Percentiles rank a stretch among this genome's conserved stretches.
Evolutionary conservation across 2,113 vertebrate species (phyloP).

Genomic region (Oceanodroma tethys): DNA sequence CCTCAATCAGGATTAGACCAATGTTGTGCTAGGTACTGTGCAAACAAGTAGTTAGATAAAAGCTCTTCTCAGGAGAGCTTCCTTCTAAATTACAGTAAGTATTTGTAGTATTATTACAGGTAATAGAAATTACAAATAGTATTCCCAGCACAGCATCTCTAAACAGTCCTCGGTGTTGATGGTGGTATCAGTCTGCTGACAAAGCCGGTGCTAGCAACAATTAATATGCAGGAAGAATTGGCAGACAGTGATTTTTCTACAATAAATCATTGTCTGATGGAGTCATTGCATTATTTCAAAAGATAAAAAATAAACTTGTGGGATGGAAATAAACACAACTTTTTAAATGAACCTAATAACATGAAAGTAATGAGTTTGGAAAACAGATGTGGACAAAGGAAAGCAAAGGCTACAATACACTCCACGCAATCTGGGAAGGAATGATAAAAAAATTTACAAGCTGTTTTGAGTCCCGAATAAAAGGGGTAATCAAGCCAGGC

Average conservation of each 20-base stretch:
- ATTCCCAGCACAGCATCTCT: not conserved
- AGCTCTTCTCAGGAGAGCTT: not conserved
- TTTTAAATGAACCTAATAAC: conserved; percentile 70
- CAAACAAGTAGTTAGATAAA: not conserved
- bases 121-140: not conserved
- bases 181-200: not conserved
- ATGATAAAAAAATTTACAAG: conserved; percentile 81
- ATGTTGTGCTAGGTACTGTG: not conserved
- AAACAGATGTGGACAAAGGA: conserved; percentile 78
- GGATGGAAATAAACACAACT: conserved; percentile 55
- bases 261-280: not conserved
- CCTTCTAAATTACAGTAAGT: not conserved
- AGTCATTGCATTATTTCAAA: conserved; percentile 12
- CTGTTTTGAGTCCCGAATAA: conserved; percentile 77
- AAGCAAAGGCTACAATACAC: conserved; percentile 48
- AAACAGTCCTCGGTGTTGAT: not conserved
- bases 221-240: not conserved
- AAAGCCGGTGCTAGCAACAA: not conserved
- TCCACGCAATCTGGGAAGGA: conserved; percentile 69
- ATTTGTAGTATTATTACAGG: not conserved
- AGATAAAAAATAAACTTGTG: conserved; percentile 28
- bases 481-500: conserved; percentile 74
- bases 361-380: conserved; percentile 76
- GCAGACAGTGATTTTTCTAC: not conserved
- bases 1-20: not conserved